These are phyloP conservation scores for Megatriorchis doriae DNA, from an alignment of 2,113 vertebrate species.

Conservation along the genomic window DNA sequence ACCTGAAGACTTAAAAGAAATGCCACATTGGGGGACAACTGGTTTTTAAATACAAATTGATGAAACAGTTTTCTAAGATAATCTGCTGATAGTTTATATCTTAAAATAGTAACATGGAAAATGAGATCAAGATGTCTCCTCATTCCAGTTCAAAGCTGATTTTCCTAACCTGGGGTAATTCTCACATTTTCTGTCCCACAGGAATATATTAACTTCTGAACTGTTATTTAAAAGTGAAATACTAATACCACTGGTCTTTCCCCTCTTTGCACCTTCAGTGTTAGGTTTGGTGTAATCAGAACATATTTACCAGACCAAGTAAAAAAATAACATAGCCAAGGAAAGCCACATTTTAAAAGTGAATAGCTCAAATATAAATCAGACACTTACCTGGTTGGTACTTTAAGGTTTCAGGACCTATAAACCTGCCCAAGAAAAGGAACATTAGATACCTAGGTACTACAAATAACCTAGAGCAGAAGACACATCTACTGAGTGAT, in stretches of 20 bases:
- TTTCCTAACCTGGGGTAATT: neutral
- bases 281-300: neutral
- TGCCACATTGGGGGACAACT: rapidly evolving
- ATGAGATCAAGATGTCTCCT: neutral
- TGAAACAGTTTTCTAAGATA: neutral
- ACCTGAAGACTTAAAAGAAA: neutral
- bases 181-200: neutral
- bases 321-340: neutral
- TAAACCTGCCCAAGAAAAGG: neutral
- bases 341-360: neutral
- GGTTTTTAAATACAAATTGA: neutral
- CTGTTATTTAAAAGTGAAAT: neutral
- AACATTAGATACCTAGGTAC: rapidly evolving
- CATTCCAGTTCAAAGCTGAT: neutral
- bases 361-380: neutral
- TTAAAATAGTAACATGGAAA: neutral
- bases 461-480: neutral
- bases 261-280: neutral
- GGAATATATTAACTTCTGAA: neutral
- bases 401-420: neutral
- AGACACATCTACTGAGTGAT: neutral
- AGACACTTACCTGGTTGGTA: neutral
- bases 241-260: neutral
- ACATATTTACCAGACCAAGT: neutral
- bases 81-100: neutral